Base-by-base conservation (phyloP, 2,113 vertebrate genomes). In the Sylvilagus bachmani region DNA sequence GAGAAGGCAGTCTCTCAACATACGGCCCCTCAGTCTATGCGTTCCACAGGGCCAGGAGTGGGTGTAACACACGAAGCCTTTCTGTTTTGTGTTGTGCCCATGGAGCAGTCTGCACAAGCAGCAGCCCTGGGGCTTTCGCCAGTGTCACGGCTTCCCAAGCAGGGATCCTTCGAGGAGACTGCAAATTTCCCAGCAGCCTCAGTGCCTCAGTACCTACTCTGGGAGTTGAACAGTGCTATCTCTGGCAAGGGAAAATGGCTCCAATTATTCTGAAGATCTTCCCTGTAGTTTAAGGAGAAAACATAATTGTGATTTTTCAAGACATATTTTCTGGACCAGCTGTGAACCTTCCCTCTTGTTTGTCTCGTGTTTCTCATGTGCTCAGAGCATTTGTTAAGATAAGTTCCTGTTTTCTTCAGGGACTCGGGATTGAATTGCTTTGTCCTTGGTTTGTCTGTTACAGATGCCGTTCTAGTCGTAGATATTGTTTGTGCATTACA, bases 1-100 rank as follows among this genome's bases (percentile, higher is more conserved):
- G 78, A 86, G 88, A 95, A 98, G 95, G 94, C 89, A 74, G 69
- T 96, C 97, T 97, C 97, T 96, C 75, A 78, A 49, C 79, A 90
- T 44, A 96, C 53, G 96, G 97, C 86, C 96, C 95, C 97, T 66
- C 75, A 95, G 64, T 85, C 71, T 86, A 84, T 89, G 88, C 94
- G 96, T 89, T 94, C 77, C 92, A 80, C 79, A 92, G 80, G 67
- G 53, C 90, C 93, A 17, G 90, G 90, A 87, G 55, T 81, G 71
- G 94, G 78, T 64, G 31, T 97, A 79, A 79, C 95, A 95, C 88
- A 86, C 64, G 49, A 36, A 96, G 93, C 83, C 87, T 89, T 7
- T 81, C 81, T 64, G 53, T 89, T 97, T 80, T 61, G 79, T 86
- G 95, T 62, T 93, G 27, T 25, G 96, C 73, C 83, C 21, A 83